Conservation (phyloP, 2,113 vertebrate genomes). For the Australoheros scitulus region DNA sequence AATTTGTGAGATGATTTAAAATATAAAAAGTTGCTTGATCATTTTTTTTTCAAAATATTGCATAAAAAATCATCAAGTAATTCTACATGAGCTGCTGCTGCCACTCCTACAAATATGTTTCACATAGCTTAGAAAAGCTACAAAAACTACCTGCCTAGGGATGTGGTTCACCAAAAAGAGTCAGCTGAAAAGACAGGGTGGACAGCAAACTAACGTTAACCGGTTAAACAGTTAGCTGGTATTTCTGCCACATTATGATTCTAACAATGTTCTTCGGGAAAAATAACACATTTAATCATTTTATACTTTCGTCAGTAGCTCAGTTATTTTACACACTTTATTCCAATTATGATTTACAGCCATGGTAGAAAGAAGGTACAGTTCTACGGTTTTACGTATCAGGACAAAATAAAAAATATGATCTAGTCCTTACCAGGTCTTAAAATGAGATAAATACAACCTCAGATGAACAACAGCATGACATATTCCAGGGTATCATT, state of each 20-base stretch:
- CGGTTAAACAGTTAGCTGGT: not conserved
- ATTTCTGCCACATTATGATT: not conserved
- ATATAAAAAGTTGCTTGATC: too few species aligned
- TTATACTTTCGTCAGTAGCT: too few species aligned
- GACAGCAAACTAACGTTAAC: not conserved
- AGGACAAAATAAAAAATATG: not conserved
- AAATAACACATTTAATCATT: too few species aligned
- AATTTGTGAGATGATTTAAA: too few species aligned
- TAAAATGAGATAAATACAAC: too few species aligned
- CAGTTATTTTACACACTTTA: not conserved
- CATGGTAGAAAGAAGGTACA: not conserved
- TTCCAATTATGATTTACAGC: not conserved
- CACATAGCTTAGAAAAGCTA: not conserved
- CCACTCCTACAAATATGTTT: not conserved
- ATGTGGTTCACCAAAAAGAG: not conserved
- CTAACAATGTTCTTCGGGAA: not conserved
- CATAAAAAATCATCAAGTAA: too few species aligned
- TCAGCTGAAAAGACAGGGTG: not conserved
- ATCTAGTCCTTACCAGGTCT: too few species aligned
- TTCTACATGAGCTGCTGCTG: not conserved
- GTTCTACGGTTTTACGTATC: not conserved
- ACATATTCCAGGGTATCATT: too few species aligned
- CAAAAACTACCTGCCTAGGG: not conserved
- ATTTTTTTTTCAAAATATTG: too few species aligned
- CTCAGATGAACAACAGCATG: too few species aligned